Evolutionary conservation across 1,140 invertebrate species (phyloP).

Genomic region (Macrosteles quadrilineatus): DNA sequence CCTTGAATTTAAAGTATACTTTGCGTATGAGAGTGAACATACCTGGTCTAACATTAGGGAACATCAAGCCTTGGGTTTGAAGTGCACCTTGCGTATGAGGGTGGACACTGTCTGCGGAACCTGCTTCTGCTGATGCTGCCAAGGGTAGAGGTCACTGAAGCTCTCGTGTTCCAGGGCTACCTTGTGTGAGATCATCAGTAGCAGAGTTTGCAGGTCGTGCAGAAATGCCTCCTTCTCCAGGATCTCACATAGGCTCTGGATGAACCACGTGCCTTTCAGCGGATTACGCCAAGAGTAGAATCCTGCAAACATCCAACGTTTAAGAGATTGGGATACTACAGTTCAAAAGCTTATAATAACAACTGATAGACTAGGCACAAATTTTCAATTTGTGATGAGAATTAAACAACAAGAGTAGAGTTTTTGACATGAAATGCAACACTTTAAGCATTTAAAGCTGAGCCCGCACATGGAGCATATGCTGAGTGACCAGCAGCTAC

Average conservation of each 20-base stretch:
- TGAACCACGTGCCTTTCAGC: constrained; percentile 67
- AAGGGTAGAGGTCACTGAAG: constrained; percentile 52
- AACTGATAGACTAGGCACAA: neutral
- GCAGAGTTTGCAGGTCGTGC: constrained; percentile 61
- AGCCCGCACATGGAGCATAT: no score
- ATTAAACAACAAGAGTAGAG: no score
- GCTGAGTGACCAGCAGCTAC: no score
- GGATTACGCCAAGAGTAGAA: constrained; percentile 70
- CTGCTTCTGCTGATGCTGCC: constrained; percentile 65
- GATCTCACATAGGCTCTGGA: constrained; percentile 63
- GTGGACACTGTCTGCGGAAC: constrained; percentile 66
- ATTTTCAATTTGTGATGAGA: no score
- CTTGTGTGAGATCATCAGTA: constrained; percentile 63
- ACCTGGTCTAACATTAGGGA: neutral
- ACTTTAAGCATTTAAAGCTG: no score
- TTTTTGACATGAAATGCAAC: no score
- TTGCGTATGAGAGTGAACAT: neutral
- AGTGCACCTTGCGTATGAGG: constrained; percentile 64
- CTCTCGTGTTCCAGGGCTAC: constrained; percentile 65
- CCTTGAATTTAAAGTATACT: no score
- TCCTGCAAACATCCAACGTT: no score
- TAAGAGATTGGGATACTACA: constrained; percentile 10
- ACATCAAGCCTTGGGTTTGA: constrained; percentile 45
- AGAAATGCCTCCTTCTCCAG: constrained; percentile 53
- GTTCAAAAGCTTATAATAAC: neutral